Evolutionary conservation across 2,888 invertebrate species (phyloP), one percentile per base, ranked within the genome.

Genomic region (Mellilla xanthometata): DNA sequence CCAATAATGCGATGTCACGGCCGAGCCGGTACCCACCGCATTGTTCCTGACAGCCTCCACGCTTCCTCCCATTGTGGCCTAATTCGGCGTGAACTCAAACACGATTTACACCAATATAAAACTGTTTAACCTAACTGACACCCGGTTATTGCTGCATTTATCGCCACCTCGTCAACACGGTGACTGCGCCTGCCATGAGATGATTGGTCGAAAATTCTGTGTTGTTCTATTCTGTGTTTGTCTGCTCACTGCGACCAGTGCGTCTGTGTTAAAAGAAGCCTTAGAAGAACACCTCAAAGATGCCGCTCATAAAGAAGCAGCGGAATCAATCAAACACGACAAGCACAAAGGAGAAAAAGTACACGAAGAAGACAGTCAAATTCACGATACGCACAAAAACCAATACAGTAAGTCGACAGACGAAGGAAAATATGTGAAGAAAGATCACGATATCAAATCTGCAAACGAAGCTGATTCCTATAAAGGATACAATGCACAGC

Each of bases 11-110:
- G 71, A 67, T 85, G 87, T 87, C 89, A 88, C 68, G 87, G 87
- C 77, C 85, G 65, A 84, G 65, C 60, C 66, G 60, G 56, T 24
- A 35, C 23, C 29, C 52, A 58, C 44, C 50, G 68, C 72, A 86
- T 86, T 88, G 87, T 88, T 42, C 47, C 47, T 66, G 54, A 57
- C 58, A 62, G 65, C 72, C 81, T 80, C 80, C 52, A 48, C 73
- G 78, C 75, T 90, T 90, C 90, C 90, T 85, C 82, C 76, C 79
- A 90, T 90, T 90, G 90, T 90, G 62, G 66, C 68, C 61, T 80
- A 78, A 90, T 72, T 52, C 50, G 58, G 81, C 88, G 77, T 82
- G 90, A 90, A 89, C 77, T 75, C 68, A 76, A 76, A 75, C 75
- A 72, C 76, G 72, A 73, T 76, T 76, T 66, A 65, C 62, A 65